Conservation (phyloP, 2,888 invertebrate species). For the Heliconius charithonia region DNA sequence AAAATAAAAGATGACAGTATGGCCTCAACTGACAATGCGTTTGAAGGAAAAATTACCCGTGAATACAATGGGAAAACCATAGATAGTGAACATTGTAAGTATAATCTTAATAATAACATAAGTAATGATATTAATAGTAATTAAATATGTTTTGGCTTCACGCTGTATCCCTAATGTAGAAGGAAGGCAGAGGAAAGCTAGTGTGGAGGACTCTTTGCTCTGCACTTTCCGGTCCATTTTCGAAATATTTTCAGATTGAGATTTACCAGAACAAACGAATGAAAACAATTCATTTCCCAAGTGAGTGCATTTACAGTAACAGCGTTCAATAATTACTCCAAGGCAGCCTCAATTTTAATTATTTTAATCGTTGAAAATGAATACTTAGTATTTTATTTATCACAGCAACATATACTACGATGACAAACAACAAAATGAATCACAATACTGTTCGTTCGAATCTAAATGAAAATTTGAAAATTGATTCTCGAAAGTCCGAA, state of each 20-base stretch:
- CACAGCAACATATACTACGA: conserved; percentile 55
- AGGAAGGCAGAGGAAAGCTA: too few relatives aligned
- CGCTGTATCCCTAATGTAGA: too few relatives aligned
- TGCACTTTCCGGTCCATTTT: too few relatives aligned
- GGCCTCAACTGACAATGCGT: conserved; percentile 36
- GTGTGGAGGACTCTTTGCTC: too few relatives aligned
- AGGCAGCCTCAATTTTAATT: too few relatives aligned
- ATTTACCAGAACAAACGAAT: neutral
- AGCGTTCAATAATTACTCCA: too few relatives aligned
- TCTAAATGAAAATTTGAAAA: conserved; percentile 45
- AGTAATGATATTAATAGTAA: neutral
- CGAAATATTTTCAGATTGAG: too few relatives aligned
- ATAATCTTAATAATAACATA: neutral
- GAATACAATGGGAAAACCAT: conserved; percentile 41
- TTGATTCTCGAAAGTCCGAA: conserved; percentile 63
- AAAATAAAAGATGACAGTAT: conserved; percentile 42
- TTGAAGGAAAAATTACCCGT: conserved; percentile 42
- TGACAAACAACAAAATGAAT: conserved; percentile 54
- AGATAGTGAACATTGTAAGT: conserved; percentile 38
- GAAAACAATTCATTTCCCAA: neutral
- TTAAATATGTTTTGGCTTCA: neutral
- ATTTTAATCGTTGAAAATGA: too few relatives aligned
- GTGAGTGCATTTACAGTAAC: too few relatives aligned
- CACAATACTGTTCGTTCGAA: conserved; percentile 52
- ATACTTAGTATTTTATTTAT: conserved; percentile 17